These are phyloP conservation scores for Scolopax mira DNA, from an alignment of 2,113 vertebrate genomes.

Conservation along the genomic window DNA sequence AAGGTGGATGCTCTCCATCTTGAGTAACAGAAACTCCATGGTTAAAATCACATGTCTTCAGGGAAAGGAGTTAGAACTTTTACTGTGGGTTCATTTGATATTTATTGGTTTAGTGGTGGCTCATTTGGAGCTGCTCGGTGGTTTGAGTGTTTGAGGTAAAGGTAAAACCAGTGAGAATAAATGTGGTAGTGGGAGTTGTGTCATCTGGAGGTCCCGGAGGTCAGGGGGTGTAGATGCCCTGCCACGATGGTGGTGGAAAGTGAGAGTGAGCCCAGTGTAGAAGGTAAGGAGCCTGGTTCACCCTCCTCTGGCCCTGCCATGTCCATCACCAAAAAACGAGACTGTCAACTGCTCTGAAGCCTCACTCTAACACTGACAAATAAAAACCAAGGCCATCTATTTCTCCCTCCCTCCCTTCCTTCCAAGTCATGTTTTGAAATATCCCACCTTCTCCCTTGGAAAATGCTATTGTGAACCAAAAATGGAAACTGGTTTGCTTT, in stretches of 20 bases:
- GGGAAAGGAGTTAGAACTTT: neutral
- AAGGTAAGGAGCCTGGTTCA: neutral
- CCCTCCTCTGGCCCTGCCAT: neutral
- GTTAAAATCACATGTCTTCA: neutral
- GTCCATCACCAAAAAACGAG: neutral
- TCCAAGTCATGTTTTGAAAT: neutral
- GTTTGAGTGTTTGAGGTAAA: neutral
- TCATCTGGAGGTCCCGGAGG: neutral
- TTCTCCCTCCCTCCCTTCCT: neutral
- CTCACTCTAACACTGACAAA: neutral
- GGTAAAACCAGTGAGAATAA: neutral
- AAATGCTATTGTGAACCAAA: neutral
- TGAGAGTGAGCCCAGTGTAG: neutral
- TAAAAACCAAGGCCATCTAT: neutral
- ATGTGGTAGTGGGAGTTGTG: fast-evolving
- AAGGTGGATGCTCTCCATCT: neutral
- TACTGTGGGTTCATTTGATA: neutral
- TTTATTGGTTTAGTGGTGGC: neutral
- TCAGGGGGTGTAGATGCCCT: neutral
- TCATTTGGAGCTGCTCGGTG: neutral
- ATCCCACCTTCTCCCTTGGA: neutral
- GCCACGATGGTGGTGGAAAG: neutral
- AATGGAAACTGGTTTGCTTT: neutral
- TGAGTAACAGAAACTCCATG: neutral
- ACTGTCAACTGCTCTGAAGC: neutral